Conservation (phyloP, 1,140 invertebrate genomes). For the Musca domestica region DNA sequence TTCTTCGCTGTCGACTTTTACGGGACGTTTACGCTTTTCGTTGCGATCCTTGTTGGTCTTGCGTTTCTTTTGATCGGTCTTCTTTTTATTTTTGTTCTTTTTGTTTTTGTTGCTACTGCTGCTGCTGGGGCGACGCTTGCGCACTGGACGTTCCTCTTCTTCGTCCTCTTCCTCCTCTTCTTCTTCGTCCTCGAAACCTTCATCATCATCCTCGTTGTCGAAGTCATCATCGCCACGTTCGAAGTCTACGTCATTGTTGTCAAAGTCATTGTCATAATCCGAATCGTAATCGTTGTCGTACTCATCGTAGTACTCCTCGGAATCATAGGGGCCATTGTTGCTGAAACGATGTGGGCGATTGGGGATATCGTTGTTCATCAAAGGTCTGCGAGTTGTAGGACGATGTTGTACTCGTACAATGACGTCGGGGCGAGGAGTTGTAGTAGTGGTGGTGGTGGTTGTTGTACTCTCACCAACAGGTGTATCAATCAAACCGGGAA, state of each 20-base stretch:
- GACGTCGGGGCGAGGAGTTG: conserved; percentile 43
- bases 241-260: conserved; percentile 18
- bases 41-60: neutral
- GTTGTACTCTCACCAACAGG: conserved; percentile 36
- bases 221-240: conserved; percentile 25
- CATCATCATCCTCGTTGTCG: conserved; percentile 28
- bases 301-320: neutral
- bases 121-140: conserved; percentile 17
- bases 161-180: conserved; percentile 36
- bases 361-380: conserved; percentile 23
- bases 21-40: neutral
- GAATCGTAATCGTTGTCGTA: conserved; percentile 3
- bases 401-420: conserved; percentile 41
- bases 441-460: conserved; percentile 27
- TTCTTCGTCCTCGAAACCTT: too few relatives aligned
- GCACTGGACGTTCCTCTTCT: conserved; percentile 14
- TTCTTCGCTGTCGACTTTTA: conserved; percentile 21
- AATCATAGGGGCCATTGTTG: conserved; percentile 13
- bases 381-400: conserved; percentile 14
- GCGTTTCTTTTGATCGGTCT: neutral
- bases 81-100: conserved; percentile 1
- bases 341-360: conserved; percentile 23
- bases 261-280: conserved; percentile 7
- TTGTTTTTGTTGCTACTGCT: neutral
- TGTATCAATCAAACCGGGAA: conserved; percentile 37